Evolutionary conservation across 2,888 invertebrate species (phyloP).

Genomic region (Ametastegia equiseti): DNA sequence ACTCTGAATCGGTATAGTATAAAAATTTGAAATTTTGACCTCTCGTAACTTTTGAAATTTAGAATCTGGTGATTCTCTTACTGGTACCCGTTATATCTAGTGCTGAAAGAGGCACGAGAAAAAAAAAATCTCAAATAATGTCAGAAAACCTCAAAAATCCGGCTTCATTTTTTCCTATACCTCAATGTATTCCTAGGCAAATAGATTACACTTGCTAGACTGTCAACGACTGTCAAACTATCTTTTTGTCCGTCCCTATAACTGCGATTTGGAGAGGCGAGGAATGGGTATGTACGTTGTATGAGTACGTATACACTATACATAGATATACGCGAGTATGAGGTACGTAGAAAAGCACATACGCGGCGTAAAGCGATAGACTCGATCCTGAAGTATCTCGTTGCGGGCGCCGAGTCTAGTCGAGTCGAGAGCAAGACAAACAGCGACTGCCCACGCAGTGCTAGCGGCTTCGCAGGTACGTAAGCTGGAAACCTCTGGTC

Average conservation of each 20-base stretch:
- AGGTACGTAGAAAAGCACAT: no score
- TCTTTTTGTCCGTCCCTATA: neutral
- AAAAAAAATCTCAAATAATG: no score
- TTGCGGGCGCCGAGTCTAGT: neutral
- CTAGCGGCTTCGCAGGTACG: neutral
- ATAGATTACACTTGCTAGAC: conserved; percentile 13
- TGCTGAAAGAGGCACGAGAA: no score
- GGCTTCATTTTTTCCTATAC: no score
- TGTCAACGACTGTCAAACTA: conserved; percentile 34
- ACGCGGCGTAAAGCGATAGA: neutral
- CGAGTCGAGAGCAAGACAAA: conserved; percentile 38
- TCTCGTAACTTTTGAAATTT: no score
- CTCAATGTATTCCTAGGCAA: neutral
- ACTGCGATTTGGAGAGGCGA: neutral
- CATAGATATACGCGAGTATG: no score
- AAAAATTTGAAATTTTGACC: no score
- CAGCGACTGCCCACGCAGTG: conserved; percentile 45
- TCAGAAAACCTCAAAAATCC: no score
- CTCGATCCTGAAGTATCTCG: conserved; percentile 20
- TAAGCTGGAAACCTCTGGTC: conserved; percentile 8
- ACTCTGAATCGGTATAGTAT: no score
- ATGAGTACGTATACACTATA: no score
- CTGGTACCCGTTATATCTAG: no score
- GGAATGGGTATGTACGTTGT: neutral
- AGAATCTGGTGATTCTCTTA: no score